These are phyloP conservation scores for Caenorhabditis brenneri DNA, from an alignment of 1,140 invertebrate genomes.

Conservation along the genomic window DNA sequence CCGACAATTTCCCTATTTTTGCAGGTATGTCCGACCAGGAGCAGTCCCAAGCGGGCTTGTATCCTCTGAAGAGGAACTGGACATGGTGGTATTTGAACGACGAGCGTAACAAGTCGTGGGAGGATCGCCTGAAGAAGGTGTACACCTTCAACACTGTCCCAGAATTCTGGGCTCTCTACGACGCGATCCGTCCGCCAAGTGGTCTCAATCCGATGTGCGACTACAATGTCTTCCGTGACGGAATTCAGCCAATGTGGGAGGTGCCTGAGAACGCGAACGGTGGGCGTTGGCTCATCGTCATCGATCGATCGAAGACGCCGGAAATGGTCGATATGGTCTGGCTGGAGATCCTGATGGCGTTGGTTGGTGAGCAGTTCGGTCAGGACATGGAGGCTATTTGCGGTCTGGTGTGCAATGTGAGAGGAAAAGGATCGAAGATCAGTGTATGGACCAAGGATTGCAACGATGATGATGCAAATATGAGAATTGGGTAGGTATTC, in stretches of 20 bases:
- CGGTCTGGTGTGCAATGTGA: conserved; percentile 91
- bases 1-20: no score
- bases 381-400: conserved; percentile 87
- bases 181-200: conserved; percentile 90
- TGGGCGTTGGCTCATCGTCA: conserved; percentile 85
- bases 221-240: conserved; percentile 88
- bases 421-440: conserved; percentile 85
- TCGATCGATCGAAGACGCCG: conserved; percentile 71
- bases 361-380: conserved; percentile 94
- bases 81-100: conserved; percentile 96
- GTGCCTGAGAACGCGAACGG: conserved; percentile 87
- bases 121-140: conserved; percentile 89
- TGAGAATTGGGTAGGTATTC: conserved; percentile 73
- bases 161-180: conserved; percentile 87
- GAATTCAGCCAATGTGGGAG: conserved; percentile 97
- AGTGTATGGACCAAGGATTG: conserved; percentile 84
- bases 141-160: conserved; percentile 92
- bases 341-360: conserved; percentile 89
- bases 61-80: conserved; percentile 93
- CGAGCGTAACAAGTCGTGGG: conserved; percentile 86
- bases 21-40: neutral
- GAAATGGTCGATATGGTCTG: conserved; percentile 88
- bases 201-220: conserved; percentile 86
- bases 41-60: conserved; percentile 71
- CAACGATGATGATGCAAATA: conserved; percentile 79